Evolutionary conservation across 2,797 vertebrate species (phyloP).

Genomic region (Pempheris klunzingeri): DNA sequence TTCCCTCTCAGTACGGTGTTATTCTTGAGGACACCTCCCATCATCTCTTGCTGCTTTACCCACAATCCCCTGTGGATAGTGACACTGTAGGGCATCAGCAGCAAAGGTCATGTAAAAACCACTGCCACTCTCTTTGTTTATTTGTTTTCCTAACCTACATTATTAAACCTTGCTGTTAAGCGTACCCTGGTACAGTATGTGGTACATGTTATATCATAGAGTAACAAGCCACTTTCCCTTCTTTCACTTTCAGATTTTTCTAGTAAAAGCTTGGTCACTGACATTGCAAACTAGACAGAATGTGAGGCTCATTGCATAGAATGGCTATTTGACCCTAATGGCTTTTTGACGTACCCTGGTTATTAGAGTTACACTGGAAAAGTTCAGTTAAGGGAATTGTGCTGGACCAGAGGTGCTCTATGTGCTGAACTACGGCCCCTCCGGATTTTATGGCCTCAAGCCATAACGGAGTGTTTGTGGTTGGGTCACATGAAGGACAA

Average conservation of each 20-base stretch:
- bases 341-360: constrained; percentile 51
- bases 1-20: neutral
- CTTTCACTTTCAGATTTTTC: neutral
- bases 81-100: constrained; percentile 57
- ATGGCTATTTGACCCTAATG: constrained; percentile 59
- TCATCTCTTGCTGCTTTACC: constrained; percentile 56
- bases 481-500: constrained; percentile 77
- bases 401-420: constrained; percentile 63
- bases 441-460: constrained; percentile 61
- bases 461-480: constrained; percentile 70
- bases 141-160: constrained; percentile 52
- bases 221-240: neutral
- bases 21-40: constrained; percentile 48
- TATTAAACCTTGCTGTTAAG: constrained; percentile 34
- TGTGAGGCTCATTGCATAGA: constrained; percentile 24
- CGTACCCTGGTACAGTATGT: neutral
- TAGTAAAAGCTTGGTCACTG: constrained; percentile 7
- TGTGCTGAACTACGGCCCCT: constrained; percentile 53
- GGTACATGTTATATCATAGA: neutral
- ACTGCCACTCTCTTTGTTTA: constrained; percentile 51
- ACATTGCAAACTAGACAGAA: constrained; percentile 35
- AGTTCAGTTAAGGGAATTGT: constrained; percentile 70
- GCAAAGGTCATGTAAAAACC: constrained; percentile 68
- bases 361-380: constrained; percentile 63
- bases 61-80: constrained; percentile 59